A percentile compares a stretch with the other conserved stretches of the same genome.
These are phyloP conservation scores for Datnioides undecimradiatus DNA, from an alignment of 2,113 vertebrate genomes.

Conservation along the genomic window DNA sequence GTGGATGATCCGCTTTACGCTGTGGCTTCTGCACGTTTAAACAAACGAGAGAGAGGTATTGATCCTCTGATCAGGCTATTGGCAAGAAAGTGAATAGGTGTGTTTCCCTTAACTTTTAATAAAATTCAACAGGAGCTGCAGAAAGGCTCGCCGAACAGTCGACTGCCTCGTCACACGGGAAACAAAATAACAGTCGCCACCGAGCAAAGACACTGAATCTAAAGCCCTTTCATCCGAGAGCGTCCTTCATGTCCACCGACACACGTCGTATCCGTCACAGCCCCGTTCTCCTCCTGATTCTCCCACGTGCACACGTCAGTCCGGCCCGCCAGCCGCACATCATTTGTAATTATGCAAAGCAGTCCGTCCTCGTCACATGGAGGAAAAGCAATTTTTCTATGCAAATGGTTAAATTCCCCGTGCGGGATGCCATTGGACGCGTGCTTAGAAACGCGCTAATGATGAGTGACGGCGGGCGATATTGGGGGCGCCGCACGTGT, in stretches of 20 bases:
- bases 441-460: conserved; percentile 86
- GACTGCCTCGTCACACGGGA: too few species aligned
- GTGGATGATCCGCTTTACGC: too few species aligned
- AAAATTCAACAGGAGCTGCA: too few species aligned
- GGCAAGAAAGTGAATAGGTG: too few species aligned
- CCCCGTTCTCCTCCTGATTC: conserved; percentile 71
- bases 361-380: conserved; percentile 81
- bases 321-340: conserved; percentile 85
- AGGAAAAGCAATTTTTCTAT: conserved; percentile 88
- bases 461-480: conserved; percentile 87
- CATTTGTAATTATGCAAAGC: conserved; percentile 91
- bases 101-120: too few species aligned
- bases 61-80: too few species aligned
- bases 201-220: neutral
- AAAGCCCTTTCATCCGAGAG: neutral
- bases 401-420: conserved; percentile 89
- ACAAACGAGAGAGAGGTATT: too few species aligned
- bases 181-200: neutral
- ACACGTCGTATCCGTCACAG: conserved; percentile 17
- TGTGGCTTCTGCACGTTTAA: too few species aligned
- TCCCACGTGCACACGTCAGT: conserved; percentile 75
- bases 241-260: conserved; percentile 29
- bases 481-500: conserved; percentile 83
- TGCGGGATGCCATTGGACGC: conserved; percentile 78
- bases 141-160: too few species aligned